Conservation (phyloP, 2,888 invertebrate genomes). For the Cataglyphis altisquamis region DNA sequence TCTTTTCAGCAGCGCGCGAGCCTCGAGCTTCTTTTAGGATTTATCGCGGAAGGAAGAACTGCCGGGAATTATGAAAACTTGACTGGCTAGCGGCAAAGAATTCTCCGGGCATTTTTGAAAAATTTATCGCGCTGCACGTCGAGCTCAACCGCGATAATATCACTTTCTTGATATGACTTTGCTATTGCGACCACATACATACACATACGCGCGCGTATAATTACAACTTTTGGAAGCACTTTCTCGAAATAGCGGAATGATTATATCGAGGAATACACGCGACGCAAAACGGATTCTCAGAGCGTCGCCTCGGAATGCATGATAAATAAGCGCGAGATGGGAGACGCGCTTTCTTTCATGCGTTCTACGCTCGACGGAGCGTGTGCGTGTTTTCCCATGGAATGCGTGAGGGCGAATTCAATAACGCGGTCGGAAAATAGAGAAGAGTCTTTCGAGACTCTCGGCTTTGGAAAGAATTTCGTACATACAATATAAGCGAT, state of each 20-base stretch:
- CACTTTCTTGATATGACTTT: background rate
- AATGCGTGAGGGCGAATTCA: conserved; percentile 67
- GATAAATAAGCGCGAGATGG: conserved; percentile 68
- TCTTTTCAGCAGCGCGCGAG: conserved; percentile 65
- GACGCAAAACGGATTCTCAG: conserved; percentile 40
- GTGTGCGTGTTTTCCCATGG: conserved; percentile 48
- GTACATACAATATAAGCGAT: conserved; percentile 77
- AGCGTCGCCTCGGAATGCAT: conserved; percentile 68
- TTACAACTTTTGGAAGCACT: background rate
- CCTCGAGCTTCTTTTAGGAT: conserved; percentile 61
- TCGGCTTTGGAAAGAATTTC: conserved; percentile 73
- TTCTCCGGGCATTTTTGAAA: conserved; percentile 35
- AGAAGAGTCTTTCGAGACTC: conserved; percentile 49
- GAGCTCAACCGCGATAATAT: conserved; percentile 1
- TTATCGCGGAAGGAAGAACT: conserved; percentile 59
- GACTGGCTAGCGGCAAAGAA: conserved; percentile 45
- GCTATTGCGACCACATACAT: background rate
- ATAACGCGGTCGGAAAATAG: conserved; percentile 63
- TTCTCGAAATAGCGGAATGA: conserved; percentile 3
- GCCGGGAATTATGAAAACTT: conserved; percentile 69
- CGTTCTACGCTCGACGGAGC: conserved; percentile 33
- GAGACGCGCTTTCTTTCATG: background rate
- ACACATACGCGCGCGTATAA: background rate
- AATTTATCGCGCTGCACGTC: conserved; percentile 23
- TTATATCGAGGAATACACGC: conserved; percentile 18